Evolutionary conservation across 1,140 invertebrate species (phyloP).

Genomic region (Drosophila ogumai): DNA sequence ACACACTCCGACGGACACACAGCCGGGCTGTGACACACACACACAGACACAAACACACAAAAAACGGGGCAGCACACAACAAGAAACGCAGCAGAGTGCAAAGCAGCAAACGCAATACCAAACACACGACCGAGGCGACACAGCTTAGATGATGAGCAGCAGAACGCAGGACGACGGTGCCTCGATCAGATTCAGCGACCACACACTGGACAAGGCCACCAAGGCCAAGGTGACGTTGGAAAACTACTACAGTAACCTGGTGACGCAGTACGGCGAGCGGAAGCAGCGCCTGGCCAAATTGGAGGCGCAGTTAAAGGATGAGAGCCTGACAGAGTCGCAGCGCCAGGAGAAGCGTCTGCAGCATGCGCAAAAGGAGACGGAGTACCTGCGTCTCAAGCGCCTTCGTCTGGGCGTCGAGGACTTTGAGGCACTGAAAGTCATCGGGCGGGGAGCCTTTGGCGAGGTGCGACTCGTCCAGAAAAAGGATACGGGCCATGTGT

Average conservation of each 20-base stretch:
- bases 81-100: slow-evolving; percentile 15
- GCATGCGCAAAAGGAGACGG: slow-evolving; percentile 99
- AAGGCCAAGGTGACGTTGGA: slow-evolving; percentile 99
- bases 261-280: slow-evolving; percentile 98
- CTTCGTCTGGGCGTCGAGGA: slow-evolving; percentile 98
- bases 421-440: slow-evolving; percentile 98
- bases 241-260: slow-evolving; percentile 99
- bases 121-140: slow-evolving; percentile 30
- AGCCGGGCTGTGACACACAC: slow-evolving; percentile 23
- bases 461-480: slow-evolving; percentile 99
- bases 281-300: slow-evolving; percentile 96
- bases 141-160: slow-evolving; percentile 84
- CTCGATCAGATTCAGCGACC: slow-evolving; percentile 95
- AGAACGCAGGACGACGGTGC: slow-evolving; percentile 75
- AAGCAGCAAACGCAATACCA: slow-evolving; percentile 31
- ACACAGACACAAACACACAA: slow-evolving; percentile 11
- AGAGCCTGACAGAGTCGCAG: slow-evolving; percentile 93
- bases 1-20: slow-evolving; percentile 45
- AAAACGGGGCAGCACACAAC: slow-evolving; percentile 29
- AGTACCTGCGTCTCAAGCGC: slow-evolving; percentile 97
- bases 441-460: slow-evolving; percentile 98
- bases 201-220: slow-evolving; percentile 99
- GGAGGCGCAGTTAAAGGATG: slow-evolving; percentile 97
- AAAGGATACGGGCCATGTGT: slow-evolving; percentile 99
- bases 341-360: slow-evolving; percentile 95